Base-by-base conservation (phyloP, 2,113 vertebrate genomes). In the Rhabdomys dilectus region DNA sequence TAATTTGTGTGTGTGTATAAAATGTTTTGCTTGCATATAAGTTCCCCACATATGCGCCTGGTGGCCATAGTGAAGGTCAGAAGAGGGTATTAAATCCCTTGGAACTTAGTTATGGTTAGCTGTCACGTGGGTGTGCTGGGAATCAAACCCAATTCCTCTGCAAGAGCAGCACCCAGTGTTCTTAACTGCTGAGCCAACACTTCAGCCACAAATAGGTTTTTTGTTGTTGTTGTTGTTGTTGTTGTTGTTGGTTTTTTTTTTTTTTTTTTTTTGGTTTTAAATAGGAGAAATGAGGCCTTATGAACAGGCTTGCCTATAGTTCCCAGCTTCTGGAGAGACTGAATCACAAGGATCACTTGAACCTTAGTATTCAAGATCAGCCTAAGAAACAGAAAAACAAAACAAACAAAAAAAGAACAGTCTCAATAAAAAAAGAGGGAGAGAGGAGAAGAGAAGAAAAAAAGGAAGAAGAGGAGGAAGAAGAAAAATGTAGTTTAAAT, bases 391-490 rank as follows among this genome's bases (percentile, higher is more conserved):
- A 60, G 7, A 19, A 56, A 56, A 81, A 19, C 16, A 58, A 56
- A 56, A 53, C 13, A 53, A 56, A 56, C 10, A 3, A 56, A 15
- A 56, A 34, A 15, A 84, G 29, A 10, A 24, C n/a, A 62, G 31
- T 62, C 39, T 75, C 21, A 24, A 64, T 29, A 64, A 76, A 16
- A 9, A 24, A n/a, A n/a, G 34, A 36, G 15, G 34, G 16, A n/a
- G 16, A 16, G 16, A 7, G 5, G 5, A 3, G 17, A 73, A 56
- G 5, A 81, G 2, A 21, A 56, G 34, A 51, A 80, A 2, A n/a
- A 58, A 9, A 58, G 19, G 9, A n/a, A 0, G 16, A 10, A 22
- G 5, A n/a, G 12, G 19, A 73, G 21, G 4, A 42, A 0, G 39
- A 42, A 45, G 39, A 82, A n/a, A 82, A n/a, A 72, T 53, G 16